These are phyloP conservation scores for Phortica variegata DNA, from an alignment of 1,140 invertebrate species.

Conservation along the genomic window DNA sequence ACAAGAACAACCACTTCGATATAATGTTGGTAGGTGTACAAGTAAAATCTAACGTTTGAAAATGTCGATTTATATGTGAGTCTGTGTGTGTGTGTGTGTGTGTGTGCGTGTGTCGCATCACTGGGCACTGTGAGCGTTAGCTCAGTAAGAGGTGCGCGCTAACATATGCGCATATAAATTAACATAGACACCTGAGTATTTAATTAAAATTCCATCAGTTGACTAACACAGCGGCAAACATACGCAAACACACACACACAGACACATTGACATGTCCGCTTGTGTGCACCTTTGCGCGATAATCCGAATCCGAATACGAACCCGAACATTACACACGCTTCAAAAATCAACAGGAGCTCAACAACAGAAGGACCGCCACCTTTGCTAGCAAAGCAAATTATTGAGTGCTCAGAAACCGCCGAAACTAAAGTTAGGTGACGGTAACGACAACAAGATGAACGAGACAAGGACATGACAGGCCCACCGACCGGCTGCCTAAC, in stretches of 20 bases:
- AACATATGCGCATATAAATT: slow-evolving; percentile 55
- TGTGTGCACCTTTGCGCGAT: slow-evolving; percentile 42
- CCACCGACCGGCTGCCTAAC: too few relatives aligned
- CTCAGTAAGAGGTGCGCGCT: too few relatives aligned
- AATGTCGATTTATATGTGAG: not conserved
- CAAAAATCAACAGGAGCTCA: not conserved
- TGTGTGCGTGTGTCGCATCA: too few relatives aligned
- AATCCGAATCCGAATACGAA: slow-evolving; percentile 26
- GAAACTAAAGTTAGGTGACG: slow-evolving; percentile 34
- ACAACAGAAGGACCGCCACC: not conserved
- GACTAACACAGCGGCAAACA: slow-evolving; percentile 11
- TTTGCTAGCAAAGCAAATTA: not conserved
- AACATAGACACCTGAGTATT: slow-evolving; percentile 53
- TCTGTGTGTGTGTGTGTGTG: slow-evolving; percentile 8
- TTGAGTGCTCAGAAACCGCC: not conserved
- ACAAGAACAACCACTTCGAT: not conserved
- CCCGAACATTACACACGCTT: too few relatives aligned
- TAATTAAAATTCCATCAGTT: slow-evolving; percentile 53
- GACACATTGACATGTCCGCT: slow-evolving; percentile 3
- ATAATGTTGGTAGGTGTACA: not conserved
- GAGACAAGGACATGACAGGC: too few relatives aligned
- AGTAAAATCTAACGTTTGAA: not conserved
- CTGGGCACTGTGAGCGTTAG: too few relatives aligned
- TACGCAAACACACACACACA: slow-evolving; percentile 16
- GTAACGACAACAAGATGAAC: slow-evolving; percentile 29